Conservation (phyloP, 2,113 vertebrate species). For the Otis tarda region DNA sequence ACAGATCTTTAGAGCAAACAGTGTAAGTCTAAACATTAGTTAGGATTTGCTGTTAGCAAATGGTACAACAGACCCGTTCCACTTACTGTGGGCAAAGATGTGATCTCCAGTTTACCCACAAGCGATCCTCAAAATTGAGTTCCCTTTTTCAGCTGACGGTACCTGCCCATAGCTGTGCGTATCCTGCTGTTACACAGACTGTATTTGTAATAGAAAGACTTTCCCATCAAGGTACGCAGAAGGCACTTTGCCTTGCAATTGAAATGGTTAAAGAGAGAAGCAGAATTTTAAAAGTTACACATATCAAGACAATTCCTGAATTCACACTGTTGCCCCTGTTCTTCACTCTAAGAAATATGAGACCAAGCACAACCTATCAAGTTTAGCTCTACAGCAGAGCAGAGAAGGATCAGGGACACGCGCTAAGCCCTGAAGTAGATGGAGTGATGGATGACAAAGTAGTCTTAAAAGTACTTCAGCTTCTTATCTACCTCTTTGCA, state of each 20-base stretch:
- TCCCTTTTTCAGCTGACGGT: background rate
- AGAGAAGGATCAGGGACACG: background rate
- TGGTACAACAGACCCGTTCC: background rate
- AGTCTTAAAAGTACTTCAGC: background rate
- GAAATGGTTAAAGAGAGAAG: background rate
- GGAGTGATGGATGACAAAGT: background rate
- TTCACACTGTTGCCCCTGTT: background rate
- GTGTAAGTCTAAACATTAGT: background rate
- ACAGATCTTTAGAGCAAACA: background rate
- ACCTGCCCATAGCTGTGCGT: fast-evolving
- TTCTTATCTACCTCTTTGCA: background rate
- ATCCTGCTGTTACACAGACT: background rate
- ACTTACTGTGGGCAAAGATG: background rate
- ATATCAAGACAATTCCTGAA: background rate
- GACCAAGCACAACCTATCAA: background rate
- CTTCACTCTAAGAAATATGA: background rate
- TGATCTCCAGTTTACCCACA: background rate
- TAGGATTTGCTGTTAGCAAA: background rate
- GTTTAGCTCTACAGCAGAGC: background rate
- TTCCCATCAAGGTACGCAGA: background rate
- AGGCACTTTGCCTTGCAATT: background rate
- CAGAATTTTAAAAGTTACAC: background rate
- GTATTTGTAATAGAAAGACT: background rate
- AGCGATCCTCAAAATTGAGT: background rate
- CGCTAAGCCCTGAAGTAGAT: background rate